Percentiles rank a stretch among this genome's conserved stretches.
Conservation (phyloP, 53 echinoderm and acorn worm genomes). For the Echinarachnius parma region DNA sequence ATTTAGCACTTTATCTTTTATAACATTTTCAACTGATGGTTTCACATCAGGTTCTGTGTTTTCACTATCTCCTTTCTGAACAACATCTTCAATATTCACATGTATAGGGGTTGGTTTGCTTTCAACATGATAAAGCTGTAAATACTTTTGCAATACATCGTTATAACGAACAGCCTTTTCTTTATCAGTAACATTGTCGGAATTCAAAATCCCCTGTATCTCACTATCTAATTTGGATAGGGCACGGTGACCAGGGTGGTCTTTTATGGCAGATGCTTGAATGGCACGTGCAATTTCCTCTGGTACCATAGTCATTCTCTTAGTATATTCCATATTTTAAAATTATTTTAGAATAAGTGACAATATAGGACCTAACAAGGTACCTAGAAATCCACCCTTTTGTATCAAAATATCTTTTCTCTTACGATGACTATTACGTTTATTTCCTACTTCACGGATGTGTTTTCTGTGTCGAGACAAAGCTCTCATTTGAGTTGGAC, state of each 20-base stretch:
- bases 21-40: not conserved
- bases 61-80: not conserved
- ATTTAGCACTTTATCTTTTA: too few species aligned
- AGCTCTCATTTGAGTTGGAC: slow-evolving; percentile 24
- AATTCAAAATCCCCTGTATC: slow-evolving; percentile 10
- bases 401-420: too few species aligned
- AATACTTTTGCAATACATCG: slow-evolving; percentile 42
- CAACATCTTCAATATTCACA: too few species aligned
- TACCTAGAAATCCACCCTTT: slow-evolving; percentile 39
- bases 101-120: not conserved
- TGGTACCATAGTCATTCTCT: slow-evolving; percentile 70
- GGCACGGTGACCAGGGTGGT: slow-evolving; percentile 11
- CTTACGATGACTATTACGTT: too few species aligned
- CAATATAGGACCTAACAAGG: slow-evolving; percentile 32
- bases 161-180: slow-evolving; percentile 44
- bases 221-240: too few species aligned
- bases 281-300: slow-evolving; percentile 40
- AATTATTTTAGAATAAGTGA: not conserved
- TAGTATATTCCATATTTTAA: slow-evolving; percentile 41
- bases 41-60: not conserved
- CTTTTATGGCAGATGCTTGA: slow-evolving; percentile 31
- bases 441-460: too few species aligned
- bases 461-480: slow-evolving; percentile 39
- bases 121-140: slow-evolving; percentile 2
- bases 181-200: not conserved